phyloP scores from a whole-genome alignment of 2,888 invertebrate species.

The Leuctra nigra region DNA sequence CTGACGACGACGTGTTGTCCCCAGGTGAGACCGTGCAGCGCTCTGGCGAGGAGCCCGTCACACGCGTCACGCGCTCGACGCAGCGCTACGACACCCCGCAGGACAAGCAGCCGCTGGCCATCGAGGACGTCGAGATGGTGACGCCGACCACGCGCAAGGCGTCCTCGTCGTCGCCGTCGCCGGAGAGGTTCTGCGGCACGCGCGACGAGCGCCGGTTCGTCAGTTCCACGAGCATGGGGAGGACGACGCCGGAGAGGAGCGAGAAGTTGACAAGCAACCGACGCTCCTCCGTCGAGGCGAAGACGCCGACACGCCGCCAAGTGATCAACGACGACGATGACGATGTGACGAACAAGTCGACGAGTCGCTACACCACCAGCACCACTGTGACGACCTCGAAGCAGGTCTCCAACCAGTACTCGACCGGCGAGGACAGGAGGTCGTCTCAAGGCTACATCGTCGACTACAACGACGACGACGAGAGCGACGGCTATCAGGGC shows the following conservation, averaged over 20 bases:
- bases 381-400: slow-evolving; percentile 1
- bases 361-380: background rate
- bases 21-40: slow-evolving; percentile 65
- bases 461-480: slow-evolving; percentile 20
- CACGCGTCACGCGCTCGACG: slow-evolving; percentile 61
- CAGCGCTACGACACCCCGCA: slow-evolving; percentile 46
- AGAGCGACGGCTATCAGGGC: slow-evolving; percentile 20
- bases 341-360: background rate
- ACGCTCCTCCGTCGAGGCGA: background rate
- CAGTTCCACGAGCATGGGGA: background rate
- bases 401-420: background rate
- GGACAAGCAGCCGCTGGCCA: slow-evolving; percentile 22
- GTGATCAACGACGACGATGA: slow-evolving; percentile 23
- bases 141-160: slow-evolving; percentile 27
- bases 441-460: slow-evolving; percentile 13
- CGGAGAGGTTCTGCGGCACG: slow-evolving; percentile 15
- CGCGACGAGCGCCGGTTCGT: background rate
- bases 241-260: slow-evolving; percentile 8
- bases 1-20: slow-evolving; percentile 25
- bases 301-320: slow-evolving; percentile 15
- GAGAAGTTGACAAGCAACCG: background rate
- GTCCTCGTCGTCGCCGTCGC: slow-evolving; percentile 25
- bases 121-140: slow-evolving; percentile 25
- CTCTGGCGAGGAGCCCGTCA: slow-evolving; percentile 61
- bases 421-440: slow-evolving; percentile 21